Evolutionary conservation across 2,797 vertebrate species (phyloP).

Genomic region (Lagorchestes hirsutus): DNA sequence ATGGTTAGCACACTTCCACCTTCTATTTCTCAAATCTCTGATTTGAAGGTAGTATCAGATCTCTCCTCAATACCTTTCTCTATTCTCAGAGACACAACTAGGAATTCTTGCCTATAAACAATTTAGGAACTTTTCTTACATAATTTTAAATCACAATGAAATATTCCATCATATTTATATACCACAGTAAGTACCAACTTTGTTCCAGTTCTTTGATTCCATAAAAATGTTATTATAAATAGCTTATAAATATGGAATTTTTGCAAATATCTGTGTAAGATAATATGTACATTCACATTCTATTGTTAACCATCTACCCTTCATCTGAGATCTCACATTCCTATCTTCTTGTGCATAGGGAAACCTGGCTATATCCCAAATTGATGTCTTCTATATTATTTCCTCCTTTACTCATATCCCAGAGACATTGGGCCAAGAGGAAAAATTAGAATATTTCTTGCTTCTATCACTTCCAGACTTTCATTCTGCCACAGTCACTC

Average conservation of each 20-base stretch:
- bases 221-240: not conserved
- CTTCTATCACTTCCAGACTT: not conserved
- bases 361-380: not conserved
- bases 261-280: not conserved
- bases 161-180: not conserved
- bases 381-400: not conserved
- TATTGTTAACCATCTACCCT: not conserved
- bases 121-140: not conserved
- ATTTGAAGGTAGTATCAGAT: not conserved
- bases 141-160: not conserved
- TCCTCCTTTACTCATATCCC: not conserved
- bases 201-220: not conserved
- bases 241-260: not conserved
- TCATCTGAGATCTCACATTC: not conserved
- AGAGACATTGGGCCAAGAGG: not conserved
- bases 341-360: not conserved
- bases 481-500: not conserved
- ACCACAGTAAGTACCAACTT: not conserved
- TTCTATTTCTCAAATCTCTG: not conserved
- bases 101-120: not conserved
- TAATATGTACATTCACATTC: not conserved
- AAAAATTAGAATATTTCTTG: not conserved
- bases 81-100: not conserved
- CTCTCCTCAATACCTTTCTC: not conserved
- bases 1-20: not conserved